Evolutionary conservation across 2,888 invertebrate species (phyloP), one percentile per base, ranked within the genome.

Genomic region (Drosophila neutralis): DNA sequence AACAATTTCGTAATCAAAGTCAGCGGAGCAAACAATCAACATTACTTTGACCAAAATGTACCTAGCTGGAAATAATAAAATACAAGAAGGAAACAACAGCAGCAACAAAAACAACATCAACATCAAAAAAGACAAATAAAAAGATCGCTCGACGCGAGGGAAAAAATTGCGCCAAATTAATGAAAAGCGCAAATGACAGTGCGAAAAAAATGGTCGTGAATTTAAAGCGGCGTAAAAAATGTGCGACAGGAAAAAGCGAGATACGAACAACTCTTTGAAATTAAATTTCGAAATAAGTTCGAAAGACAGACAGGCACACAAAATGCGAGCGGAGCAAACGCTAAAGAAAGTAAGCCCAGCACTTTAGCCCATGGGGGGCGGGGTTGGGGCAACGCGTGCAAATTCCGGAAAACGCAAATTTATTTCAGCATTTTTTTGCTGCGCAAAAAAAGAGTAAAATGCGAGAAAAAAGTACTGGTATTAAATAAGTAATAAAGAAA

Each of bases 401-500:
- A 86, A 83, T 78, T 80, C 80, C 88, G 88, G 80, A 89, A 87
- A 87, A 89, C 71, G 83, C 72, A 79, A 85, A 85, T 87, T 89
- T 82, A 89, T 84, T 82, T 73, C 57, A 80, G 49, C 78, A 75
- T 80, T 80, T 77, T 69, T 76, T 54, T 49, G 18, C 54, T 56
- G 38, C 42, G 71, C 59, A 48, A 18, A 15, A 54, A 27, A n/a
- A 38, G 8, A 27, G 27, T 33, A n/a, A 36, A 45, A 24, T 8
- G 4, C 8, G 13, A 57, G 35, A 31, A 21, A 38, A 59, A 62
- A 67, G 63, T 58, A 35, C 42, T 31, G 54, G 78, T 83, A 90
- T 88, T 88, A 85, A 85, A 89, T 88, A 88, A 85, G 83, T 83
- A 88, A 85, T 90, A 90, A 89, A 86, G 90, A 88, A 85, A 89